phyloP scores from a whole-genome alignment of 2,797 vertebrate species.

The Sebastes melanostomus region DNA sequence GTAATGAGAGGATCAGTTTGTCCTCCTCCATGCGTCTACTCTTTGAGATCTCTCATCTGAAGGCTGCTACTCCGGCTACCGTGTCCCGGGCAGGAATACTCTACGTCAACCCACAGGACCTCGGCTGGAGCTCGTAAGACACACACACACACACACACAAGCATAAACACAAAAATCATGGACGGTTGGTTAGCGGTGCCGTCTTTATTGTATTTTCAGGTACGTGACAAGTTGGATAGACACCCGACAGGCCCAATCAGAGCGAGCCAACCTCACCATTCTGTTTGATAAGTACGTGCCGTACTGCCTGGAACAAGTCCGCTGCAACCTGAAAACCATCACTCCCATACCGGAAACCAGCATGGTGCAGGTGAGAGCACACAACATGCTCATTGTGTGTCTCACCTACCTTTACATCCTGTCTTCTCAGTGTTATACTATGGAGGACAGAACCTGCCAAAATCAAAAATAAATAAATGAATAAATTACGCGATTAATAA shows the following conservation, averaged over 20 bases:
- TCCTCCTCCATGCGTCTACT: conserved; percentile 82
- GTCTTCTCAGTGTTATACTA: neutral
- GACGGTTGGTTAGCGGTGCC: neutral
- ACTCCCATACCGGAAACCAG: conserved; percentile 80
- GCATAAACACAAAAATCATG: neutral
- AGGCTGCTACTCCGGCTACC: conserved; percentile 81
- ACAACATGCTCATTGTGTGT: neutral
- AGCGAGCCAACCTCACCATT: conserved; percentile 83
- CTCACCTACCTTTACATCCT: neutral
- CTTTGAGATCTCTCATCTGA: conserved; percentile 85
- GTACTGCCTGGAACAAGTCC: conserved; percentile 85
- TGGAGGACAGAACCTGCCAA: too few relatives aligned
- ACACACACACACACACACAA: neutral
- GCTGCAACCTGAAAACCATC: conserved; percentile 86
- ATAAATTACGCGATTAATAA: too few relatives aligned
- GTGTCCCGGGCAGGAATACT: conserved; percentile 83
- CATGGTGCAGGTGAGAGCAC: conserved; percentile 76
- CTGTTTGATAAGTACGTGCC: conserved; percentile 84
- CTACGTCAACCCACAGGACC: conserved; percentile 83
- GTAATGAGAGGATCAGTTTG: conserved; percentile 83
- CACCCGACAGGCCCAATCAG: conserved; percentile 81
- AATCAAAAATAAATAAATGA: too few relatives aligned
- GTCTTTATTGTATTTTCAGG: conserved; percentile 36
- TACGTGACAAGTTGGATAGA: conserved; percentile 86
- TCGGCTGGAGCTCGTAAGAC: conserved; percentile 85